Evolutionary conservation across 2,797 vertebrate genomes (phyloP).

Genomic region (Macroramphosus scolopax): DNA sequence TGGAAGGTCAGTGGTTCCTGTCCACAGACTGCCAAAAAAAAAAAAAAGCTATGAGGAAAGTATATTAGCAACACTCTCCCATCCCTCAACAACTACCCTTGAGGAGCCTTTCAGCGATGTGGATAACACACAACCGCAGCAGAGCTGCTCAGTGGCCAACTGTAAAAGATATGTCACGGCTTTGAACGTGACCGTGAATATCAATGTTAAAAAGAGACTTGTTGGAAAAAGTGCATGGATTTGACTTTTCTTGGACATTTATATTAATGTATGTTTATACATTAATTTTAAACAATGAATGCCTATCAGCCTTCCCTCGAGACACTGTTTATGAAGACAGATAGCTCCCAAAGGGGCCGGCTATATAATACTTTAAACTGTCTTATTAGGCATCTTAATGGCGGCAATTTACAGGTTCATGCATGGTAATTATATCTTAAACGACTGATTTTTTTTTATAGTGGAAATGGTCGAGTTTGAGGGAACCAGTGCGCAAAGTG

Average conservation of each 20-base stretch:
- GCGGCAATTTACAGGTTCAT: conserved; percentile 28
- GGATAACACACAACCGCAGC: conserved; percentile 36
- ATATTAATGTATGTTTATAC: conserved; percentile 18
- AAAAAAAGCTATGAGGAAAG: conserved; percentile 23
- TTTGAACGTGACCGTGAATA: conserved; percentile 22
- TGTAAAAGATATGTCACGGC: conserved; percentile 9
- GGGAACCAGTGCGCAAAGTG: conserved; percentile 23
- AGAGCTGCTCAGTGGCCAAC: conserved; percentile 26
- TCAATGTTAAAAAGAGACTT: conserved; percentile 12
- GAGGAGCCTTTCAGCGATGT: conserved; percentile 57
- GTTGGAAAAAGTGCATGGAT: conserved; percentile 1
- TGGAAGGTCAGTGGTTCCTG: conserved; percentile 34
- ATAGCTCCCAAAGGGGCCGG: conserved; percentile 11
- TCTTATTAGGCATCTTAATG: conserved; percentile 15
- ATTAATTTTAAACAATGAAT: conserved; percentile 13
- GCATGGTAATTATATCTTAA: conserved; percentile 35
- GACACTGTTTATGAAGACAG: conserved; percentile 14
- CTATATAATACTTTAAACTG: conserved; percentile 10
- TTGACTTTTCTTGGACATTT: conserved; percentile 8
- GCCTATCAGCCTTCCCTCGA: not conserved
- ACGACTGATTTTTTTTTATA: conserved; percentile 24
- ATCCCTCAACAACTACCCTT: conserved; percentile 52
- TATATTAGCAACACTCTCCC: conserved; percentile 24
- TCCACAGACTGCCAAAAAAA: conserved; percentile 32
- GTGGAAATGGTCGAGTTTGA: conserved; percentile 2